A percentile compares a stretch with the other conserved stretches of the same genome.
phyloP scores from a whole-genome alignment of 2,797 vertebrate species.

The Onychomys leucogaster region DNA sequence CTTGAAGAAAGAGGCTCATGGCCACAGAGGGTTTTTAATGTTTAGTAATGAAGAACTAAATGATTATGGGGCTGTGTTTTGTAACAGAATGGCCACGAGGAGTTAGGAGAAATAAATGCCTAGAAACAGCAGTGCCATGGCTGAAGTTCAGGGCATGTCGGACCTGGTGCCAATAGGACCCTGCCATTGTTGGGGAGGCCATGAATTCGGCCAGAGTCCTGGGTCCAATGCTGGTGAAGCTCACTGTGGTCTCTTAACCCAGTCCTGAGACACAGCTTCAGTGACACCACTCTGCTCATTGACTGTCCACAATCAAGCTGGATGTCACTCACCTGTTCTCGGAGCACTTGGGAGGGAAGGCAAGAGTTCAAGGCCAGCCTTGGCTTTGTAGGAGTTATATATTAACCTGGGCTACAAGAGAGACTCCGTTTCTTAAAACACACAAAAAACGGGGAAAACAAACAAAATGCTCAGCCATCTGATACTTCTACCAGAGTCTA shows the following conservation, averaged over 20 bases:
- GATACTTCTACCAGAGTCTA: not conserved
- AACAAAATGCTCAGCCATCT: not conserved
- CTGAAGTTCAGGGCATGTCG: not conserved
- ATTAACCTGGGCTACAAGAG: not conserved
- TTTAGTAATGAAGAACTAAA: not conserved
- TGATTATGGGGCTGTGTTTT: too few species aligned
- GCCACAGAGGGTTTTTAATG: not conserved
- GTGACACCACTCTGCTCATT: not conserved
- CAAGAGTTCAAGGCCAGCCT: not conserved
- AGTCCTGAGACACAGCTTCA: not conserved
- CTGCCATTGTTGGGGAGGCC: not conserved
- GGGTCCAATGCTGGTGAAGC: not conserved
- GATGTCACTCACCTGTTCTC: not conserved
- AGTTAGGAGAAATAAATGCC: not conserved
- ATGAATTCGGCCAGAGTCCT: not conserved
- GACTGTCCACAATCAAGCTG: not conserved
- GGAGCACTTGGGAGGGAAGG: too few species aligned
- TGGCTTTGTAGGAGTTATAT: not conserved
- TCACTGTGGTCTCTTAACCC: not conserved
- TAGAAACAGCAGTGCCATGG: not conserved
- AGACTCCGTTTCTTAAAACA: not conserved
- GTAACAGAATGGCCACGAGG: too few species aligned
- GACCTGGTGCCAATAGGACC: rapidly evolving
- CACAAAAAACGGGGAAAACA: not conserved
- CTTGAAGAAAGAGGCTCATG: not conserved